phyloP scores from a whole-genome alignment of 2,113 vertebrate genomes.

The Lophura nycthemera region DNA sequence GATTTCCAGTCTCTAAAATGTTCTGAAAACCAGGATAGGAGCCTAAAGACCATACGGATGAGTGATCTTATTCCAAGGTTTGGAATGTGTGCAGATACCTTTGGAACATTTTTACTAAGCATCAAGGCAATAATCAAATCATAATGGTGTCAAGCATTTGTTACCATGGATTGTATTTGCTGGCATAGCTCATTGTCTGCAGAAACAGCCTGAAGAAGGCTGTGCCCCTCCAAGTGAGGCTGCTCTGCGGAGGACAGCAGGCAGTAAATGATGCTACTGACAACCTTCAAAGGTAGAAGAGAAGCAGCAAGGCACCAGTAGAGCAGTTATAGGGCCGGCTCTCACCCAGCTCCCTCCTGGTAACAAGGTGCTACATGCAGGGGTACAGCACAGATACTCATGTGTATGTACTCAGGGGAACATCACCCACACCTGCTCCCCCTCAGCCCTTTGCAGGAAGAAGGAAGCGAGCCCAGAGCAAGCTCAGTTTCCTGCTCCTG shows the following conservation, averaged over 20 bases:
- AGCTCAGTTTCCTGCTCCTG: neutral
- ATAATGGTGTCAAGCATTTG: neutral
- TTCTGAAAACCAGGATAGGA: neutral
- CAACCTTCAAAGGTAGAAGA: neutral
- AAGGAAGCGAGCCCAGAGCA: neutral
- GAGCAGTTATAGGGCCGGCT: neutral
- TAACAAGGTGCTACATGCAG: neutral
- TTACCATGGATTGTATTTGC: neutral
- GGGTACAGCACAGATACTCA: neutral
- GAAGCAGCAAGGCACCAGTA: neutral
- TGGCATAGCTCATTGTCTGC: neutral
- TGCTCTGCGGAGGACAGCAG: neutral
- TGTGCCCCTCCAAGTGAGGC: neutral
- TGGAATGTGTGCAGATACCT: neutral
- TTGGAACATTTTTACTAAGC: neutral
- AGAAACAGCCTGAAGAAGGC: neutral
- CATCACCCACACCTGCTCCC: rapidly evolving
- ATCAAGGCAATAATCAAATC: neutral
- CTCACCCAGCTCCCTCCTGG: rapidly evolving
- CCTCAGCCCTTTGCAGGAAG: neutral
- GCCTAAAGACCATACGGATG: rapidly evolving
- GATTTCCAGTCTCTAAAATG: neutral
- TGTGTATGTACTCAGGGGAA: rapidly evolving
- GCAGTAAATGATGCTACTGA: neutral
- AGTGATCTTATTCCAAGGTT: neutral